phyloP scores from a whole-genome alignment of 2,888 invertebrate genomes.

The Chymomyza procnemis region DNA sequence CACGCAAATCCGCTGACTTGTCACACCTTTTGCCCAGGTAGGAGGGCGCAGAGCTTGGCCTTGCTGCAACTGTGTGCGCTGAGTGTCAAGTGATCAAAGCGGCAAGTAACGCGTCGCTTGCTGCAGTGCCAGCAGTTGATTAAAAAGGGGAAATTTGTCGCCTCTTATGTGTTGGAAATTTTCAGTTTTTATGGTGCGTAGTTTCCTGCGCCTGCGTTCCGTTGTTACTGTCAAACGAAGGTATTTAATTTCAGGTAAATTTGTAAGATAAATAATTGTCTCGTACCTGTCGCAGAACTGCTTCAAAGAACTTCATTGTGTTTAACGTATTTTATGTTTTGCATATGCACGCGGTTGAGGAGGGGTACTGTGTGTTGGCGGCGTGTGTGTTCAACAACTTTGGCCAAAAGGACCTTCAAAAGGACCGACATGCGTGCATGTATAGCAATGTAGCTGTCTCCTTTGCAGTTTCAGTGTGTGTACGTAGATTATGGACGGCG shows the following conservation, averaged over 20 bases:
- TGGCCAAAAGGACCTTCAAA: conserved; percentile 60
- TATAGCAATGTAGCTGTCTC: not conserved
- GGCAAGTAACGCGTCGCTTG: conserved; percentile 43
- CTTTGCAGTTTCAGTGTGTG: conserved; percentile 16
- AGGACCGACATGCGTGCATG: conserved; percentile 37
- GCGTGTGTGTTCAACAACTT: conserved; percentile 37
- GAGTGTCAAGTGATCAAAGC: conserved; percentile 59
- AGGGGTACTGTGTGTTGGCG: not conserved
- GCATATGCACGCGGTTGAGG: conserved; percentile 47
- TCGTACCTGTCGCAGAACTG: conserved; percentile 39
- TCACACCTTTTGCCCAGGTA: conserved; percentile 66
- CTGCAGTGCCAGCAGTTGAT: conserved; percentile 34
- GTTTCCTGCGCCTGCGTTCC: not conserved
- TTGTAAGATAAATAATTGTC: conserved; percentile 72
- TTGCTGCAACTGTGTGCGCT: conserved; percentile 22
- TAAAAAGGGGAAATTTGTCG: conserved; percentile 71
- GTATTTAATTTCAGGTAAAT: conserved; percentile 74
- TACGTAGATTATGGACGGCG: conserved; percentile 52
- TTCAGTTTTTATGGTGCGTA: conserved; percentile 16
- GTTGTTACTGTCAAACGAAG: conserved; percentile 8
- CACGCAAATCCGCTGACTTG: conserved; percentile 73
- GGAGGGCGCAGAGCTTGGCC: conserved; percentile 24
- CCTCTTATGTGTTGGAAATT: conserved; percentile 50
- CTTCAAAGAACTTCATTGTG: conserved; percentile 70
- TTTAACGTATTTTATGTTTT: conserved; percentile 34